phyloP scores from a whole-genome alignment of 2,888 invertebrate genomes.

The Chalcosyrphus nemorum region DNA sequence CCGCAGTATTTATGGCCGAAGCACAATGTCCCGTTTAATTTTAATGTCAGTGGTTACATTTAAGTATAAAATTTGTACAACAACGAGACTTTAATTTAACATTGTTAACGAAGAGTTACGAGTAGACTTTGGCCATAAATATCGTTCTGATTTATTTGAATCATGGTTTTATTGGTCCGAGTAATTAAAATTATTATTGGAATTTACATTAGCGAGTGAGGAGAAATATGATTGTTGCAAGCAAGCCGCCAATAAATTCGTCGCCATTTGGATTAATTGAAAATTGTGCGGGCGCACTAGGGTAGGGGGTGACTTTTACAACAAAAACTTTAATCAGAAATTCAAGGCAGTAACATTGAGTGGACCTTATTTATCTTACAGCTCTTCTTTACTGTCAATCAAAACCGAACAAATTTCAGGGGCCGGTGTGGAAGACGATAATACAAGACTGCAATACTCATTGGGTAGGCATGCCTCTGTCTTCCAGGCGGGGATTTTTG shows the following conservation, averaged over 20 bases:
- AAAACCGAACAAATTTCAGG: too few species aligned
- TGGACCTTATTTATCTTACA: too few species aligned
- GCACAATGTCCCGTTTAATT: slow-evolving; percentile 70
- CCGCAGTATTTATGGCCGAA: slow-evolving; percentile 64
- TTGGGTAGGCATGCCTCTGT: too few species aligned
- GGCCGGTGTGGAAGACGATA: too few species aligned
- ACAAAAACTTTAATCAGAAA: background rate
- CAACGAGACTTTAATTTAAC: slow-evolving; percentile 64
- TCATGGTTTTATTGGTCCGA: slow-evolving; percentile 36
- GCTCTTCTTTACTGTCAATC: too few species aligned
- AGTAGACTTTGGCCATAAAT: slow-evolving; percentile 38
- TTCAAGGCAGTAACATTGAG: too few species aligned
- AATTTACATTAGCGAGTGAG: slow-evolving; percentile 20
- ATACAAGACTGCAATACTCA: too few species aligned
- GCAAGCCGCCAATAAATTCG: slow-evolving; percentile 55
- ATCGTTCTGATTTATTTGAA: slow-evolving; percentile 61
- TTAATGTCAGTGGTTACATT: slow-evolving; percentile 54
- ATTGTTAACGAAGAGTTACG: slow-evolving; percentile 52
- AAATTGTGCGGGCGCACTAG: slow-evolving; percentile 13
- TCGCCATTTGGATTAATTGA: slow-evolving; percentile 26
- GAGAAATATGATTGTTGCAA: background rate
- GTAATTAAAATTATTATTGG: slow-evolving; percentile 62
- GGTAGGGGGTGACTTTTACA: background rate
- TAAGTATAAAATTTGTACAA: slow-evolving; percentile 51
- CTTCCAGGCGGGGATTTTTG: too few species aligned